A percentile compares a stretch with the other conserved stretches of the same genome.
These are phyloP conservation scores for Scaptomyza polygonia DNA, from an alignment of 2,888 invertebrate species.

Conservation along the genomic window DNA sequence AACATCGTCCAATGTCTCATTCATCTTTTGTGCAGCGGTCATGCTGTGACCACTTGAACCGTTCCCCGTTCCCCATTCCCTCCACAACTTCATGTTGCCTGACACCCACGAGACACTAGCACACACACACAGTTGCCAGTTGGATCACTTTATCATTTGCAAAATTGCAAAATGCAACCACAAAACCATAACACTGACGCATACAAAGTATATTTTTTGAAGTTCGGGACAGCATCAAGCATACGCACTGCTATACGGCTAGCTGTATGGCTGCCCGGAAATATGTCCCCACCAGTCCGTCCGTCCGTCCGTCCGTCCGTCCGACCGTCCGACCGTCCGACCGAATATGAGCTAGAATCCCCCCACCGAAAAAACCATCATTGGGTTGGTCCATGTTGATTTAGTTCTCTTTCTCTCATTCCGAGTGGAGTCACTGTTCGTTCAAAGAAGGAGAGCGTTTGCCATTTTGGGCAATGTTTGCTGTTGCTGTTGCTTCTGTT, in stretches of 20 bases:
- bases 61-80: conserved; percentile 46
- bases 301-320: conserved; percentile 3
- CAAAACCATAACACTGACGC: conserved; percentile 76
- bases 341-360: conserved; percentile 36
- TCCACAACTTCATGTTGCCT: conserved; percentile 20
- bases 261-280: conserved; percentile 44
- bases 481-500: background rate
- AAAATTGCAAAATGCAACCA: conserved; percentile 79
- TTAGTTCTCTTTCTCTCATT: conserved; percentile 46
- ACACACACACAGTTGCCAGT: conserved; percentile 4
- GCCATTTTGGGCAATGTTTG: conserved; percentile 56
- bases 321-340: conserved; percentile 15
- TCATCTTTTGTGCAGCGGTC: conserved; percentile 70
- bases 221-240: conserved; percentile 44
- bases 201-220: conserved; percentile 73
- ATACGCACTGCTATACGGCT: conserved; percentile 56
- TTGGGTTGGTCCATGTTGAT: conserved; percentile 65
- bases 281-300: conserved; percentile 40
- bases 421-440: conserved; percentile 34
- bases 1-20: conserved; percentile 66
- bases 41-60: conserved; percentile 71
- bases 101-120: conserved; percentile 34
- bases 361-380: conserved; percentile 19
- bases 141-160: conserved; percentile 77
- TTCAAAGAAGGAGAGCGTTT: conserved; percentile 37